A percentile compares a stretch with the other conserved stretches of the same genome.
Conservation (phyloP, 2,888 invertebrate species). For the Acrocyrtus sp. region DNA sequence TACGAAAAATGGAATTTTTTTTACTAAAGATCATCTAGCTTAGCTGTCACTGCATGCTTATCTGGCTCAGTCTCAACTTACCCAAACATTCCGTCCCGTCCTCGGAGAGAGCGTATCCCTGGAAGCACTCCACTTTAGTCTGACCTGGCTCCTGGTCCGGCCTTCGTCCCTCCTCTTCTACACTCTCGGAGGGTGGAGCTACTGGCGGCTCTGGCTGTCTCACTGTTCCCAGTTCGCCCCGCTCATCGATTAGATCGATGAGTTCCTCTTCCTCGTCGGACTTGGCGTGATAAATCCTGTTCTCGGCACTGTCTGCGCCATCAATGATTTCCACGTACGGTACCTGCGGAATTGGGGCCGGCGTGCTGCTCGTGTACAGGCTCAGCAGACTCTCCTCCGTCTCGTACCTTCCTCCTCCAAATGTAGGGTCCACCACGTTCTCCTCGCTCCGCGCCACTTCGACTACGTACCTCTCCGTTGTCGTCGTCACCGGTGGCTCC, state of each 20-base stretch:
- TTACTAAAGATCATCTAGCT: too few relatives aligned
- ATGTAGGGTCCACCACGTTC: constrained; percentile 26
- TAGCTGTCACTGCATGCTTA: too few relatives aligned
- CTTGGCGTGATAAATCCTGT: constrained; percentile 30
- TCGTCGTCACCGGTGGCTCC: not conserved
- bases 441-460: constrained; percentile 22
- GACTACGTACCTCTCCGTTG: constrained; percentile 6
- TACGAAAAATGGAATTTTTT: constrained; percentile 10
- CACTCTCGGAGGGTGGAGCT: constrained; percentile 17
- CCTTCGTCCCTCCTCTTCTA: constrained; percentile 1
- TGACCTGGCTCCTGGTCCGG: constrained; percentile 23
- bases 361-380: constrained; percentile 22
- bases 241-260: not conserved
- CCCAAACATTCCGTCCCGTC: constrained; percentile 61
- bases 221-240: constrained; percentile 16
- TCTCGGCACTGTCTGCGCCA: constrained; percentile 35
- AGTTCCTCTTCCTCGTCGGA: constrained; percentile 25
- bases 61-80: too few relatives aligned
- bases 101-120: constrained; percentile 58
- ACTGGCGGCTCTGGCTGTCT: constrained; percentile 29
- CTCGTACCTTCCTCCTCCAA: constrained; percentile 14
- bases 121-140: constrained; percentile 59
- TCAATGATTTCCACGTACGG: constrained; percentile 36
- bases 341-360: constrained; percentile 9
- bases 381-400: constrained; percentile 28